A percentile compares a stretch with the other conserved stretches of the same genome.
Conservation (phyloP, 2,113 vertebrate genomes). For the Heterochromis multidens region DNA sequence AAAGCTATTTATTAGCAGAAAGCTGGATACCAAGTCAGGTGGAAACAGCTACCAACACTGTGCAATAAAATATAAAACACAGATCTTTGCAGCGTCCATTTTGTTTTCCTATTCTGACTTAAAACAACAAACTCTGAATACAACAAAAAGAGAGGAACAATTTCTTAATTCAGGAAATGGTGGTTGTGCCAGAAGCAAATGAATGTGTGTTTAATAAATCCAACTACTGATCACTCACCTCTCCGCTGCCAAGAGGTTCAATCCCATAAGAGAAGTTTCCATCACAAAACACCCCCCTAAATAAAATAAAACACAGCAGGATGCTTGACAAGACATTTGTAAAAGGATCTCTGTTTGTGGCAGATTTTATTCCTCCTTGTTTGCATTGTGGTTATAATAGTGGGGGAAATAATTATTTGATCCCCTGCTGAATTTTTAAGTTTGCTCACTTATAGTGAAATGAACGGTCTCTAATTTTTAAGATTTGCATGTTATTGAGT, state of each 20-base stretch:
- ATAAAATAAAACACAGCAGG: not conserved
- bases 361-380: too few relatives aligned
- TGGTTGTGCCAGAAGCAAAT: not conserved
- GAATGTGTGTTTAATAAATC: not conserved
- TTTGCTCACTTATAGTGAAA: too few relatives aligned
- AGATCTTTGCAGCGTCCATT: rapidly evolving
- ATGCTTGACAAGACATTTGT: not conserved
- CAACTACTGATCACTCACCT: conserved; percentile 24
- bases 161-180: not conserved
- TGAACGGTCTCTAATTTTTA: too few relatives aligned
- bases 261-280: conserved; percentile 85
- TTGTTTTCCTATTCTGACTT: not conserved
- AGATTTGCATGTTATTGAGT: too few relatives aligned
- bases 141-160: not conserved
- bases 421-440: too few relatives aligned
- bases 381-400: too few relatives aligned
- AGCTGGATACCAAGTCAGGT: not conserved
- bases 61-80: not conserved
- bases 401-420: too few relatives aligned
- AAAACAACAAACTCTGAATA: not conserved
- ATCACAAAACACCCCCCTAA: conserved; percentile 92
- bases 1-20: not conserved
- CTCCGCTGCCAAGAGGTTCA: conserved; percentile 73
- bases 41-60: not conserved
- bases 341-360: too few relatives aligned